These are phyloP conservation scores for Anomalospiza imberbis DNA, from an alignment of 2,797 vertebrate species.

Conservation along the genomic window DNA sequence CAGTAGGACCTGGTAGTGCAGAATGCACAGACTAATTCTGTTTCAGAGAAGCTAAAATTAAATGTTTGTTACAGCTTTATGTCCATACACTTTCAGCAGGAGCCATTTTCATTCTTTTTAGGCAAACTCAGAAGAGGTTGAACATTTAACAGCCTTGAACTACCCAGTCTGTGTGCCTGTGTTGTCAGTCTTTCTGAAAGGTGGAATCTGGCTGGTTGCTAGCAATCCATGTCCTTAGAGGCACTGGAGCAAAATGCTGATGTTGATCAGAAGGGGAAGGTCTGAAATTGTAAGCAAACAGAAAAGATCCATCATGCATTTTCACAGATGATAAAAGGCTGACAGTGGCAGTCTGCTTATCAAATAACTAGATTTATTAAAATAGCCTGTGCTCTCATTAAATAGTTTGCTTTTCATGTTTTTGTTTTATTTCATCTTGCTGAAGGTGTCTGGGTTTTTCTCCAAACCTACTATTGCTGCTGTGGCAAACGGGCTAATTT, in stretches of 20 bases:
- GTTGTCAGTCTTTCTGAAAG: not conserved
- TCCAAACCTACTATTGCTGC: not conserved
- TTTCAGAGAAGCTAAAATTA: constrained; percentile 19
- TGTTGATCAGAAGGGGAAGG: constrained; percentile 2
- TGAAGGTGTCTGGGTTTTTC: not conserved
- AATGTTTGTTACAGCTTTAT: constrained; percentile 24
- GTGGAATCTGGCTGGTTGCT: not conserved
- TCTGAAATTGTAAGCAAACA: constrained; percentile 41
- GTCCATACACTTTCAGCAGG: not conserved
- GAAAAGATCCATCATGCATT: not conserved
- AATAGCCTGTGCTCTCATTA: constrained; percentile 36
- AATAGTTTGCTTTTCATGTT: constrained; percentile 23
- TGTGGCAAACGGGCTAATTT: not conserved
- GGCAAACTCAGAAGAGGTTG: not conserved
- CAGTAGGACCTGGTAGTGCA: not conserved
- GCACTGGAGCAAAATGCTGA: constrained; percentile 30
- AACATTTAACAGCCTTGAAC: not conserved
- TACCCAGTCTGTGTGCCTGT: not conserved
- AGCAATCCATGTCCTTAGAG: not conserved
- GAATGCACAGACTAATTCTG: not conserved
- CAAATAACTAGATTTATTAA: constrained; percentile 58
- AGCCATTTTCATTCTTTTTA: not conserved
- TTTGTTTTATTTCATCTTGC: constrained; percentile 38
- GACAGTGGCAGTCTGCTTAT: constrained; percentile 38
- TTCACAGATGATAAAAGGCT: constrained; percentile 31